A percentile compares a stretch with the other conserved stretches of the same genome.
phyloP scores from a whole-genome alignment of 2,888 invertebrate species.

The Dryobotodes eremita region DNA sequence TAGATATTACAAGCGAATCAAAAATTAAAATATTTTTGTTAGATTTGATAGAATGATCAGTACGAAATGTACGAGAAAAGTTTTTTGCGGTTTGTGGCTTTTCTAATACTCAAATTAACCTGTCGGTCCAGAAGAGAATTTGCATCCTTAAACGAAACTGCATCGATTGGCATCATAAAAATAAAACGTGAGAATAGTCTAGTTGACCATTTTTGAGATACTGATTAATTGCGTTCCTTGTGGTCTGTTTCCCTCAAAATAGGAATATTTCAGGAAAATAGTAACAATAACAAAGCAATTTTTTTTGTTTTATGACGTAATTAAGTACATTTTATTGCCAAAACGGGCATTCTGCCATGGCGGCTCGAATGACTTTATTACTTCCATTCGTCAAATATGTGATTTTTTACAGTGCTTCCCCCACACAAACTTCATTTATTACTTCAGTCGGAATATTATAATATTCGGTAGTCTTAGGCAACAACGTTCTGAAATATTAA shows the following conservation, averaged over 20 bases:
- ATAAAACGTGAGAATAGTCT: neutral
- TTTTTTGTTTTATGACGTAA: neutral
- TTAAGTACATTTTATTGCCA: neutral
- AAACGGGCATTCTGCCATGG: neutral
- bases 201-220: neutral
- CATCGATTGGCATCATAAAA: neutral
- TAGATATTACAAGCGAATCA: neutral
- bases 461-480: neutral
- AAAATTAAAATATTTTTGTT: neutral
- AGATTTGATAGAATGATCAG: neutral
- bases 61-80: neutral
- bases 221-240: neutral
- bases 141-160: neutral
- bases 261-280: too few species aligned
- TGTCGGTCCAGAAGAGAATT: neutral
- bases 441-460: neutral
- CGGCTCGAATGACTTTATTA: neutral
- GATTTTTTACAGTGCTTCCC: neutral
- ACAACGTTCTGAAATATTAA: neutral
- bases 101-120: neutral
- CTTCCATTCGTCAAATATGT: neutral
- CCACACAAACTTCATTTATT: neutral
- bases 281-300: neutral
- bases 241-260: neutral
- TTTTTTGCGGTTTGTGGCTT: neutral